phyloP scores from a whole-genome alignment of 2,888 invertebrate species.

The Hylaea fasciaria region DNA sequence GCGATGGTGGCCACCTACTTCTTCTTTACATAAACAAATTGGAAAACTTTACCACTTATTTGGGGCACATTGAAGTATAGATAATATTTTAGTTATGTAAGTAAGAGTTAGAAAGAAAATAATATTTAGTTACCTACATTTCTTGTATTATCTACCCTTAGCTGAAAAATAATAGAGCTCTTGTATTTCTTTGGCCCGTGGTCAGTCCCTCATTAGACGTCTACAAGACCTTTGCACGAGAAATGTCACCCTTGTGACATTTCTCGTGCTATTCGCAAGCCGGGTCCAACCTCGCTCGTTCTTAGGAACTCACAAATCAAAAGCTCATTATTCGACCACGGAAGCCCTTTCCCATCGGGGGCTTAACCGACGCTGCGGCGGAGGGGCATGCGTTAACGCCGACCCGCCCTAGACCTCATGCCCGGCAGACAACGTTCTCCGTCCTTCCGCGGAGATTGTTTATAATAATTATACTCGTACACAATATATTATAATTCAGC shows the following conservation, averaged over 20 bases:
- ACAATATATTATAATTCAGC: no score
- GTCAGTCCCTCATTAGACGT: no score
- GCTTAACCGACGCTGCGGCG: constrained; percentile 1
- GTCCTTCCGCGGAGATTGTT: no score
- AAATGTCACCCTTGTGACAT: no score
- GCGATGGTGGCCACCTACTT: constrained; percentile 2
- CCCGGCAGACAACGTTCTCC: not conserved
- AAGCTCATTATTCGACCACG: constrained; percentile 4
- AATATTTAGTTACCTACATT: no score
- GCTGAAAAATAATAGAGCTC: no score
- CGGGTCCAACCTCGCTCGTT: not conserved
- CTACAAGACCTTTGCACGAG: not conserved
- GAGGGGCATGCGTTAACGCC: constrained; percentile 4
- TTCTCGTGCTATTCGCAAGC: not conserved
- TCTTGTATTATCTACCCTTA: no score
- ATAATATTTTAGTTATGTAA: no score
- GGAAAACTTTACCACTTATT: constrained; percentile 5
- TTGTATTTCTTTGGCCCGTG: no score
- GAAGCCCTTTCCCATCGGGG: not conserved
- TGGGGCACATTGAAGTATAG: constrained; percentile 2
- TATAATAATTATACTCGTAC: no score
- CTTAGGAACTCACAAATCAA: constrained; percentile 4
- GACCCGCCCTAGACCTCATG: constrained; percentile 1
- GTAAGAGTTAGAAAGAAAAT: not conserved
- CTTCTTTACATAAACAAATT: not conserved